Percentiles rank a stretch among this genome's conserved stretches.
Evolutionary conservation across 2,797 vertebrate species (phyloP).

Genomic region (Pipistrellus kuhlii): DNA sequence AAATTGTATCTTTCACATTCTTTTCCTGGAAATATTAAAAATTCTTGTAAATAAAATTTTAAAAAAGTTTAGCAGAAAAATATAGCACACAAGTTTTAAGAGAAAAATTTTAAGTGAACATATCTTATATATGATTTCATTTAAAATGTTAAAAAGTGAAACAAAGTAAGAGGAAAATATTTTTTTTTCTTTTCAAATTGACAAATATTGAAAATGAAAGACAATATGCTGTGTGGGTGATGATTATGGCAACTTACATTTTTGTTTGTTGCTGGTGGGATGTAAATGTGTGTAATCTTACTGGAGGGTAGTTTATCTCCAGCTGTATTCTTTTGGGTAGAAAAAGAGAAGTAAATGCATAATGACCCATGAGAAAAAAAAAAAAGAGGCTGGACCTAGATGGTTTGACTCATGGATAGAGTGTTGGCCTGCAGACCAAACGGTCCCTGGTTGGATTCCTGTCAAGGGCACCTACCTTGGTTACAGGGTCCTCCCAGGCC

Average conservation of each 20-base stretch:
- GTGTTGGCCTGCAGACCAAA: too few relatives aligned
- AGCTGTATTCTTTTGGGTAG: not conserved
- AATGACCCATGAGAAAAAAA: not conserved
- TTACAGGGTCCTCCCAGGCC: too few relatives aligned
- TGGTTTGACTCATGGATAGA: too few relatives aligned
- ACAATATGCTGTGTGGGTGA: not conserved
- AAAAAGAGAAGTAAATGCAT: not conserved
- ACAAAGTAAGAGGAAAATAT: not conserved
- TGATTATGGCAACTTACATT: not conserved
- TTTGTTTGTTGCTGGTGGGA: not conserved
- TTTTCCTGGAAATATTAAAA: constrained; percentile 26
- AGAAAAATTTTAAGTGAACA: not conserved
- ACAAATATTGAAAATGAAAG: not conserved
- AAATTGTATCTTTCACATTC: not conserved
- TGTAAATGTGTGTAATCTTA: not conserved
- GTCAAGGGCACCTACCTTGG: too few relatives aligned
- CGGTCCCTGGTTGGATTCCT: too few relatives aligned
- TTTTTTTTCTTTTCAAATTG: not conserved
- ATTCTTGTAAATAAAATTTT: not conserved
- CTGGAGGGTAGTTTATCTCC: not conserved
- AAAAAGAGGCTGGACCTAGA: not conserved
- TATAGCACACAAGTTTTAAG: not conserved
- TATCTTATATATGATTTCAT: not conserved
- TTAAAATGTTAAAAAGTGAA: not conserved
- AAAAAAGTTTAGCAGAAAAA: not conserved